phyloP scores from a whole-genome alignment of 2,888 invertebrate species.

The Erebia aethiops region DNA sequence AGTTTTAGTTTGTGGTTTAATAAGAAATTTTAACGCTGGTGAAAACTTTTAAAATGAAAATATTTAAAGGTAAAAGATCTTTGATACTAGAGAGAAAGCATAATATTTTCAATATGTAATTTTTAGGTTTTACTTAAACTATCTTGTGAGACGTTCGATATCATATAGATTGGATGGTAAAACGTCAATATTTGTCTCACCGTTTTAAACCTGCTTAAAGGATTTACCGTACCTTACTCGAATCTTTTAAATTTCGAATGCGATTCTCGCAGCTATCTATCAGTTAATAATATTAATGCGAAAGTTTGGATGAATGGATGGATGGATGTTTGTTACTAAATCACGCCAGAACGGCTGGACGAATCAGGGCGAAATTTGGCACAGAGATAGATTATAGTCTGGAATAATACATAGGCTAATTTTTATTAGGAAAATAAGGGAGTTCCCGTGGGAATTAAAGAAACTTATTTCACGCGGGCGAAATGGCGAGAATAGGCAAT shows the following conservation, averaged over 20 bases:
- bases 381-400: too few species aligned
- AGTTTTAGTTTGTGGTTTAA: conserved; percentile 19
- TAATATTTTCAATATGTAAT: too few species aligned
- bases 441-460: too few species aligned
- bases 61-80: neutral
- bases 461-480: too few species aligned
- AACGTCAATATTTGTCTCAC: neutral
- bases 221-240: neutral
- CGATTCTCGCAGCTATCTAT: neutral
- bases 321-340: too few species aligned
- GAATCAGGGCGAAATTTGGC: too few species aligned
- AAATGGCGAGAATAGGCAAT: too few species aligned
- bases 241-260: neutral
- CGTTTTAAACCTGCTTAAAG: neutral
- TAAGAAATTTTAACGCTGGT: conserved; percentile 12
- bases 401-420: too few species aligned
- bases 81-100: neutral
- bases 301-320: too few species aligned
- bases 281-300: neutral
- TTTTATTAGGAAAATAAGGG: too few species aligned
- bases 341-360: too few species aligned
- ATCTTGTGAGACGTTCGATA: neutral
- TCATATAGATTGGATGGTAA: neutral
- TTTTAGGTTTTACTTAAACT: too few species aligned
- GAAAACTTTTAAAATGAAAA: neutral